These are phyloP conservation scores for Podotricha telesiphe DNA, from an alignment of 2,888 invertebrate genomes.

Conservation along the genomic window DNA sequence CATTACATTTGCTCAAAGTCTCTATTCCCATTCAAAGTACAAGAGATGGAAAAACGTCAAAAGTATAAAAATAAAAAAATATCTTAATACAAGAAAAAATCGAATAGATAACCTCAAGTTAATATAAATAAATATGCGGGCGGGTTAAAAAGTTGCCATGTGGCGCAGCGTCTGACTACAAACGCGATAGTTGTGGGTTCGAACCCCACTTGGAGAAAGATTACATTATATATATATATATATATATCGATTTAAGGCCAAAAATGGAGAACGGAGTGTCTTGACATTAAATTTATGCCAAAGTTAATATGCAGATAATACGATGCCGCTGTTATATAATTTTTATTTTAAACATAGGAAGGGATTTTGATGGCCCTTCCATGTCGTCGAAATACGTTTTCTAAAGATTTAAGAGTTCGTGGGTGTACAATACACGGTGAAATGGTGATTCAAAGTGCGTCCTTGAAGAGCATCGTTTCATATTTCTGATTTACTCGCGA, in stretches of 20 bases:
- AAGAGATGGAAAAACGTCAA: not conserved
- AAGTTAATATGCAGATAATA: constrained; percentile 74
- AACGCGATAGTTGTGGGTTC: too few species aligned
- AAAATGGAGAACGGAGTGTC: not conserved
- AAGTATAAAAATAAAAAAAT: not conserved
- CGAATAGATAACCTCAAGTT: not conserved
- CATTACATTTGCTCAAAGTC: constrained; percentile 43
- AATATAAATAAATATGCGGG: too few species aligned
- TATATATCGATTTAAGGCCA: too few species aligned
- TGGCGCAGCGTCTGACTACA: too few species aligned
- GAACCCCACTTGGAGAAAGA: too few species aligned
- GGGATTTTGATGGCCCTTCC: constrained; percentile 80
- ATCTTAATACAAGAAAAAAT: too few species aligned
- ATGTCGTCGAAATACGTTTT: constrained; percentile 70
- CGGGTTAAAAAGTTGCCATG: too few species aligned
- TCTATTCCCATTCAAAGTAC: not conserved
- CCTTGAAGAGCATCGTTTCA: constrained; percentile 19
- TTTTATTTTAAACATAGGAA: constrained; percentile 83
- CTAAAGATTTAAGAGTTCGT: constrained; percentile 74
- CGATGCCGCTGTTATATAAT: constrained; percentile 75
- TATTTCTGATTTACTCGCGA: constrained; percentile 58
- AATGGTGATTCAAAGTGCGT: constrained; percentile 52
- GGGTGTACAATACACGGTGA: constrained; percentile 54
- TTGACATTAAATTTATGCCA: too few species aligned
- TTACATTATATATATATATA: too few species aligned